These are phyloP conservation scores for Parus major DNA, from an alignment of 2,113 vertebrate genomes.

Conservation along the genomic window DNA sequence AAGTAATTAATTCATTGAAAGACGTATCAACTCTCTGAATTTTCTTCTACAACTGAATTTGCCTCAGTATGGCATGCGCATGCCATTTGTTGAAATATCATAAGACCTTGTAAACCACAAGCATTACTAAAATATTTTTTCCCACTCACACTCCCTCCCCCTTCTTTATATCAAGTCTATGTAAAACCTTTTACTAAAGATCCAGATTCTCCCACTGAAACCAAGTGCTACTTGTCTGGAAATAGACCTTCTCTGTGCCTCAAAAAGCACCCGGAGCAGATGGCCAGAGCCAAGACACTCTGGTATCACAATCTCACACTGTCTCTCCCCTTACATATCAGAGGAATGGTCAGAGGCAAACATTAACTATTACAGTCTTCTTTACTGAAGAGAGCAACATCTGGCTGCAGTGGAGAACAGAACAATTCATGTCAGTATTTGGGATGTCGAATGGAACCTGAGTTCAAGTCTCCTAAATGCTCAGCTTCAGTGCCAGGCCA, in stretches of 20 bases:
- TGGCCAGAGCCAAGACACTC: background rate
- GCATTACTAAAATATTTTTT: slow-evolving; percentile 18
- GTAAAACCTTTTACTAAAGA: slow-evolving; percentile 11
- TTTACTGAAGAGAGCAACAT: background rate
- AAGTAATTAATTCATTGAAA: background rate
- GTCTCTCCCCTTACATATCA: background rate
- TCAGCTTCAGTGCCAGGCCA: background rate
- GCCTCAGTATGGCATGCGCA: background rate
- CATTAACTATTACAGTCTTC: background rate
- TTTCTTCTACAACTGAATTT: background rate
- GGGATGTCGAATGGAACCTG: background rate
- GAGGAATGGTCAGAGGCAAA: background rate
- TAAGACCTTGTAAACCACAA: background rate
- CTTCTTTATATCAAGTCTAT: slow-evolving; percentile 4
- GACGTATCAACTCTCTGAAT: background rate
- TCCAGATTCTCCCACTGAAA: slow-evolving; percentile 44
- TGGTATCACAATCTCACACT: background rate
- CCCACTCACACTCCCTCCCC: background rate
- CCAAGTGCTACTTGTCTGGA: background rate
- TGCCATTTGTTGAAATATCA: background rate
- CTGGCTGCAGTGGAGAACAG: background rate
- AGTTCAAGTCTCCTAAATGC: background rate
- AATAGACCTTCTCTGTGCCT: background rate
- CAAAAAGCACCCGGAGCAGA: background rate
- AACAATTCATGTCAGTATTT: background rate